phyloP scores from a whole-genome alignment of 2,113 vertebrate genomes.

The Oophaga pumilio region DNA sequence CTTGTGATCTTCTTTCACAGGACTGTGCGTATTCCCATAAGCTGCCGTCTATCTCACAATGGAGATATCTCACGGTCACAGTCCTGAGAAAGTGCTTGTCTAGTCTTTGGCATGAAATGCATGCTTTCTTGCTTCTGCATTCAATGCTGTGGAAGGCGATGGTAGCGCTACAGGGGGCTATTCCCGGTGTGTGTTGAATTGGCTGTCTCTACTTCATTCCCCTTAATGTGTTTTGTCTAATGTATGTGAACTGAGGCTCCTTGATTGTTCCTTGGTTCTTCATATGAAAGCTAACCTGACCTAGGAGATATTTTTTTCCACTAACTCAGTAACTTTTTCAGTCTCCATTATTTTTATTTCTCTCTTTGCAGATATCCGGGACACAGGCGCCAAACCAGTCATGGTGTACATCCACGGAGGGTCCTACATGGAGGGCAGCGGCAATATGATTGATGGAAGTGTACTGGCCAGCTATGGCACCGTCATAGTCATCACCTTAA shows the following conservation, averaged over 20 bases:
- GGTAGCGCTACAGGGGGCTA: not conserved
- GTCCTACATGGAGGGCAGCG: slow-evolving; percentile 98
- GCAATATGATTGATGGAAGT: slow-evolving; percentile 99
- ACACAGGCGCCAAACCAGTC: slow-evolving; percentile 97
- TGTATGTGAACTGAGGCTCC: not conserved
- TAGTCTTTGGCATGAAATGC: slow-evolving; percentile 44
- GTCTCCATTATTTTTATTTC: slow-evolving; percentile 13
- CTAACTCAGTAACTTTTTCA: not conserved
- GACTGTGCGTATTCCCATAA: slow-evolving; percentile 17
- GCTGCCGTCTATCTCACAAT: not conserved
- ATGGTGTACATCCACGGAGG: slow-evolving; percentile 99
- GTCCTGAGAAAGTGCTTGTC: slow-evolving; percentile 46
- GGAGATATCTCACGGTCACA: not conserved
- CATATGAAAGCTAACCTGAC: not conserved
- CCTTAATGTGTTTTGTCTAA: not conserved
- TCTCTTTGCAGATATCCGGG: slow-evolving; percentile 96
- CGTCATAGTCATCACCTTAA: slow-evolving; percentile 98
- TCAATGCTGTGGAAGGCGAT: slow-evolving; percentile 11
- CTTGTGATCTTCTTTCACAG: slow-evolving; percentile 41
- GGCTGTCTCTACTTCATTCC: not conserved
- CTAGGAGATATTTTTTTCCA: not conserved
- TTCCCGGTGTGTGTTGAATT: not conserved
- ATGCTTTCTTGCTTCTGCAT: slow-evolving; percentile 39
- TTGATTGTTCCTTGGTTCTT: not conserved
- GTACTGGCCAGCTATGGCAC: slow-evolving; percentile 98